Percentiles rank a stretch among this genome's conserved stretches.
Conservation (phyloP, 1,140 invertebrate species). For the Leptestheria dahalacensis region DNA sequence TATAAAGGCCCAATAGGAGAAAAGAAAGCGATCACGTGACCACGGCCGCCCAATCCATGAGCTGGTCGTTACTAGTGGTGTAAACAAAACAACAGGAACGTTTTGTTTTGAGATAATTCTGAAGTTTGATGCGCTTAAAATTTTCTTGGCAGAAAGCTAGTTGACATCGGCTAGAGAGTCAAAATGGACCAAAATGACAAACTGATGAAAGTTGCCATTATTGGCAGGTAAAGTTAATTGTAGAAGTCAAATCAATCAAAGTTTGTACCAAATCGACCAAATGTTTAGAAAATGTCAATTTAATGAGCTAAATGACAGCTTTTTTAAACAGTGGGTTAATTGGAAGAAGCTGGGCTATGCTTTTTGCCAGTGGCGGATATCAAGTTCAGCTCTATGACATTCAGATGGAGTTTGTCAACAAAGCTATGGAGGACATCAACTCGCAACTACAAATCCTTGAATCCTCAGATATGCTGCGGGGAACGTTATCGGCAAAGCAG, state of each 20-base stretch:
- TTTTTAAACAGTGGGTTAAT: constrained; percentile 75
- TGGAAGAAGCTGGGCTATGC: constrained; percentile 86
- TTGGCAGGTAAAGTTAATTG: constrained; percentile 36
- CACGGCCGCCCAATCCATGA: too few relatives aligned
- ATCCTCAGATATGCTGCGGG: constrained; percentile 51
- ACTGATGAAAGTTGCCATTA: constrained; percentile 41
- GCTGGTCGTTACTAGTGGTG: too few relatives aligned
- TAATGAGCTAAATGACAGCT: constrained; percentile 1
- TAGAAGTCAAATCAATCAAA: not conserved
- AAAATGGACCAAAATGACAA: too few relatives aligned
- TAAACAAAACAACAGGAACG: too few relatives aligned
- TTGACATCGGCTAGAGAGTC: too few relatives aligned
- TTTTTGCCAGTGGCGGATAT: constrained; percentile 84
- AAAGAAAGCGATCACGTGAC: too few relatives aligned
- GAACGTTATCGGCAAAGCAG: constrained; percentile 46
- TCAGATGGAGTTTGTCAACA: constrained; percentile 49
- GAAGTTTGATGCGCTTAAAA: too few relatives aligned
- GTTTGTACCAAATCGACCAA: constrained; percentile 5
- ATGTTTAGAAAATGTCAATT: not conserved
- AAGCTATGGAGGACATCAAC: constrained; percentile 55
- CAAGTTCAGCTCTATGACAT: constrained; percentile 73
- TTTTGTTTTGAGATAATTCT: too few relatives aligned
- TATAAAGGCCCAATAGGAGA: too few relatives aligned
- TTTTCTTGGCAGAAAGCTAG: too few relatives aligned
- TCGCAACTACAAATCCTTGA: constrained; percentile 55